Evolutionary conservation across 2,113 vertebrate species (phyloP).

Genomic region (Zootoca vivipara): DNA sequence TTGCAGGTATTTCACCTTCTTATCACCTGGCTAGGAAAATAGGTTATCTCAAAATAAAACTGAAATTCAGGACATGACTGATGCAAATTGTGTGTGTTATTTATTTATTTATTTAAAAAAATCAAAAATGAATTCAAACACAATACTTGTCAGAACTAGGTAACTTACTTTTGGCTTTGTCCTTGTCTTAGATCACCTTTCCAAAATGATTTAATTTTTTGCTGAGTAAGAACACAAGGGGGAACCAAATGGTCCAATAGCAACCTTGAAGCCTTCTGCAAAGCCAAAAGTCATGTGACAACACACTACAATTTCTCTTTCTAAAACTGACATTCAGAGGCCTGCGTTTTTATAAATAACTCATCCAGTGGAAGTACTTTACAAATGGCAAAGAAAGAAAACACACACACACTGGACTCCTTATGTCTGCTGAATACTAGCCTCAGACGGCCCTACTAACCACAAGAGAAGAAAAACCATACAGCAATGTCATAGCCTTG

Average conservation of each 20-base stretch:
- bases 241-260: background rate
- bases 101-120: no score
- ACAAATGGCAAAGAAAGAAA: no score
- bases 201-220: background rate
- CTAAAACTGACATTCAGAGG: conserved; percentile 4
- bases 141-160: background rate
- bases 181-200: background rate
- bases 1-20: background rate
- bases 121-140: background rate
- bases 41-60: conserved; percentile 21
- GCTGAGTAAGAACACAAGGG: accelerated
- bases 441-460: no score
- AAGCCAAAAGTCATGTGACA: conserved; percentile 10
- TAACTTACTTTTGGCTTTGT: background rate
- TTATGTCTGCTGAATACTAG: no score
- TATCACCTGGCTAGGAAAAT: conserved; percentile 11
- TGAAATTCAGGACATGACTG: background rate
- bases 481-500: no score
- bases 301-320: background rate
- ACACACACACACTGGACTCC: background rate
- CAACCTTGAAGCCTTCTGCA: accelerated
- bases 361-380: no score
- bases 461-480: no score
- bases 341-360: background rate
- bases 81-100: no score